Conservation (phyloP, 2,888 invertebrate genomes). For the Euphydryas editha region DNA sequence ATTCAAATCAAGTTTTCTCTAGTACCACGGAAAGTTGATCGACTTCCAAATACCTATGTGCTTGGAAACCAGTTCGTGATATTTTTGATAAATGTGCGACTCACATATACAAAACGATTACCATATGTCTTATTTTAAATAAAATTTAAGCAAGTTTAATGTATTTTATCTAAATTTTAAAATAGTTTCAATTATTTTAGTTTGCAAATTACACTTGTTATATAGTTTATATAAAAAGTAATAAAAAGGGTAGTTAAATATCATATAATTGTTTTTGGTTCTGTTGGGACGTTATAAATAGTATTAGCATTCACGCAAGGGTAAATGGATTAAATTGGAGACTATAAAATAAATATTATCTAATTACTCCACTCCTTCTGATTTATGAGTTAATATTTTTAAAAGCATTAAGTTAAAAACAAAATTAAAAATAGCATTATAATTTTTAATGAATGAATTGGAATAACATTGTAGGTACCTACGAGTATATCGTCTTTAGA, state of each 20-base stretch:
- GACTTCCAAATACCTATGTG: constrained; percentile 2
- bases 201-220: background rate
- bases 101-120: background rate
- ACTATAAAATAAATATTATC: too few relatives aligned
- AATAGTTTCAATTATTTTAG: background rate
- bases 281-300: too few relatives aligned
- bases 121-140: constrained; percentile 2
- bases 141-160: background rate
- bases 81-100: background rate
- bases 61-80: background rate
- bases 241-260: background rate
- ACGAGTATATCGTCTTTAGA: too few relatives aligned
- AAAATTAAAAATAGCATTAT: too few relatives aligned
- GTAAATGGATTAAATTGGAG: too few relatives aligned
- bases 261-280: background rate
- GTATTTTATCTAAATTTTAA: background rate
- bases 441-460: too few relatives aligned
- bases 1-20: background rate
- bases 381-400: too few relatives aligned
- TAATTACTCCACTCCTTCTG: too few relatives aligned
- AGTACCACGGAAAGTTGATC: background rate
- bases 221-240: background rate
- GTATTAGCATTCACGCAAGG: too few relatives aligned
- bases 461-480: too few relatives aligned
- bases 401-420: too few relatives aligned